phyloP scores from a whole-genome alignment of 2,888 invertebrate genomes.

The Brachylomia viminalis region DNA sequence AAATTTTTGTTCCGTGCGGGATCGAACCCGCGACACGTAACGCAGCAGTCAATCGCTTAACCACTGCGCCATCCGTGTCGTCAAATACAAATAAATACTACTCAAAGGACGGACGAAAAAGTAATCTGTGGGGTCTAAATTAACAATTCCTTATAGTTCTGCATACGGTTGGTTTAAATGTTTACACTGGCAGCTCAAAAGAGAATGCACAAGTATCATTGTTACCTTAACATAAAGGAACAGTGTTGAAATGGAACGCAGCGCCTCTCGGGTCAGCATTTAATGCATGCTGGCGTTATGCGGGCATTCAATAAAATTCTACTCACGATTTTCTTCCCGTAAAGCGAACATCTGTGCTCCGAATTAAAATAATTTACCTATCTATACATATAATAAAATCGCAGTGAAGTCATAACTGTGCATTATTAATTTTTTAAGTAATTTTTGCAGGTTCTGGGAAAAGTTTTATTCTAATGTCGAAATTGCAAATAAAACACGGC shows the following conservation, averaged over 20 bases:
- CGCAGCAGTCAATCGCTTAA: too few relatives aligned
- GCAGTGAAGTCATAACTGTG: too few relatives aligned
- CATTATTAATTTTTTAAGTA: too few relatives aligned
- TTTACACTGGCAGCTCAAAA: not conserved
- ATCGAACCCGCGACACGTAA: too few relatives aligned
- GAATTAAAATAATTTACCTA: conserved; percentile 46
- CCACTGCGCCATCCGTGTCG: too few relatives aligned
- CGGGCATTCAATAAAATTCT: conserved; percentile 13
- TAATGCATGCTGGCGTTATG: conserved; percentile 20
- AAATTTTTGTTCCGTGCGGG: too few relatives aligned
- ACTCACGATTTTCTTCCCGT: conserved; percentile 13
- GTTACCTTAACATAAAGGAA: conserved; percentile 3
- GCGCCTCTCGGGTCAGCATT: conserved; percentile 4
- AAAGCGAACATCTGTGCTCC: conserved; percentile 31
- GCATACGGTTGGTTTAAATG: not conserved
- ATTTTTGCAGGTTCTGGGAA: too few relatives aligned
- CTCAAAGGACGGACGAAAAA: not conserved
- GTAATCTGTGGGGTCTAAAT: not conserved
- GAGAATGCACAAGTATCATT: conserved; percentile 9
- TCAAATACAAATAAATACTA: too few relatives aligned
- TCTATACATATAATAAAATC: not conserved
- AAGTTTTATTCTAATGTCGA: too few relatives aligned
- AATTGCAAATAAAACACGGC: conserved; percentile 49
- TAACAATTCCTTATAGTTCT: conserved; percentile 24
- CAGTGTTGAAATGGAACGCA: conserved; percentile 17